Evolutionary conservation across 2,113 vertebrate species (phyloP), one percentile per base, ranked within the genome.

Genomic region (Toxotes jaculatrix): DNA sequence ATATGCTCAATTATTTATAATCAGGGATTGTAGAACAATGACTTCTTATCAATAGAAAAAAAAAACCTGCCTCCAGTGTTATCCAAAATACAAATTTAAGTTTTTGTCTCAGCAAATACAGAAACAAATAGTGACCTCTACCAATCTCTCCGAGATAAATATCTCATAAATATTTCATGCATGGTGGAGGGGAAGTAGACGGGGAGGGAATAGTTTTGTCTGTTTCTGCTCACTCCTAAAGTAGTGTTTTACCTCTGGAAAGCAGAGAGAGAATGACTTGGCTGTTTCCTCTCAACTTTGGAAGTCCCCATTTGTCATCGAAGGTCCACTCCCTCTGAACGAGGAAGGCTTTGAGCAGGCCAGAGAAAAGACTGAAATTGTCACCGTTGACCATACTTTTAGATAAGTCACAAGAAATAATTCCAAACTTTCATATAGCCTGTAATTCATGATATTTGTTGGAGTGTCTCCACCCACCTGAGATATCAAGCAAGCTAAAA

Each of bases 241-340:
- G 53, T 69, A 42, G 75, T 74, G 62, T 79, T 86, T 84, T 86
- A 60, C 64, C 79, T 45, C 21, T 56, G 71, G 72, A 79, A 57
- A 77, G 62, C 72, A 23, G 31, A 79, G 74, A 79, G 74, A 65
- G 67, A 70, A 90, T 86, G 74, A 87, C 78, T 89, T 14, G 61
- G 61, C 80, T 84, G 23, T 68, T 84, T 90, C 83, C 85, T 80
- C 74, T 82, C 66, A 81, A 69, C 45, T 88, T 56, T 89, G 87
- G 80, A 89, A 92, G 79, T 88, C 57, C 87, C 86, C 85, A 49
- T 88, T 85, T 83, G 78, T 88, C 87, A 85, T 77, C 83, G 16
- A 53, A 73, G 77, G 40, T 75, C 72, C 69, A 60, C 70, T 76
- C 69, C 8, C 49, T 59, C 51, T 79, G 23, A 80, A 74, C 79